Conservation (phyloP, 2,797 vertebrate species). For the Fistularia commersonii region DNA sequence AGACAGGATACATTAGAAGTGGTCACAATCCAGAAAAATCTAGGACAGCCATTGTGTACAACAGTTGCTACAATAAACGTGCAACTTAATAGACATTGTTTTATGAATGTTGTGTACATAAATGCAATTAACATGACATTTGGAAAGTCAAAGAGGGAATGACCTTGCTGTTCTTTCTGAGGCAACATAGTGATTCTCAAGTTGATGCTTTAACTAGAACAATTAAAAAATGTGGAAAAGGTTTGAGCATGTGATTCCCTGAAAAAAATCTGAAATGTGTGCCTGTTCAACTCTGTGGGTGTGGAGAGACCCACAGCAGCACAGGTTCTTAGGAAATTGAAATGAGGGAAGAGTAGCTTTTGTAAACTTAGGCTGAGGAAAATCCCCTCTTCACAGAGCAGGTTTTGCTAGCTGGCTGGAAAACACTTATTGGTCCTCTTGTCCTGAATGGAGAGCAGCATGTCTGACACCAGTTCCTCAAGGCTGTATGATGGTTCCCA, state of each 20-base stretch:
- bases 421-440: conserved; percentile 62
- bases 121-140: conserved; percentile 22
- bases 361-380: conserved; percentile 32
- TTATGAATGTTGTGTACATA: conserved; percentile 12
- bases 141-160: conserved; percentile 12
- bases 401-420: conserved; percentile 62
- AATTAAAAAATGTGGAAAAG: conserved; percentile 52
- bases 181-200: conserved; percentile 26
- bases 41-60: conserved; percentile 17
- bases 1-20: conserved; percentile 22
- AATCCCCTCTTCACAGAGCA: conserved; percentile 24
- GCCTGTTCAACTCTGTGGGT: conserved; percentile 17
- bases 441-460: conserved; percentile 65
- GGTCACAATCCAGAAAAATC: conserved; percentile 16
- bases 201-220: conserved; percentile 33
- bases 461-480: conserved; percentile 73
- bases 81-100: conserved; percentile 19
- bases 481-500: conserved; percentile 69
- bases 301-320: conserved; percentile 17
- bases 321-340: conserved; percentile 24
- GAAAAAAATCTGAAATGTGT: conserved; percentile 46
- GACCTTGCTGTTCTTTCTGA: conserved; percentile 21
- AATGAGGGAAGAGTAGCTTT: conserved; percentile 22
- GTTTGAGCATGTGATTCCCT: conserved; percentile 55
- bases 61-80: conserved; percentile 9